Percentiles rank a stretch among this genome's conserved stretches.
phyloP scores from a whole-genome alignment of 2,888 invertebrate species.

The Epinotia brunnichana region DNA sequence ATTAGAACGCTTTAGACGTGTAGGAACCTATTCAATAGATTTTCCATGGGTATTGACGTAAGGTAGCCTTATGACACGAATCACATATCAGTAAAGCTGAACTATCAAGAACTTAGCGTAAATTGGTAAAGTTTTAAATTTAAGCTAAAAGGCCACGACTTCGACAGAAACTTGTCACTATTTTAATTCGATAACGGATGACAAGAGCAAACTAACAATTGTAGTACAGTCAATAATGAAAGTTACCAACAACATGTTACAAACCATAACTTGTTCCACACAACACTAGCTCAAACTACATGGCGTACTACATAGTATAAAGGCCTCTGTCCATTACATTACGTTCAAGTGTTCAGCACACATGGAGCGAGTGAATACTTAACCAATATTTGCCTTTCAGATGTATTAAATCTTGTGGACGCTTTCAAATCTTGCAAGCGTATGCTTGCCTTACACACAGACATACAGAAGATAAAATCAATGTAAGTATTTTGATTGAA shows the following conservation, averaged over 20 bases:
- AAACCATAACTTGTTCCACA: background rate
- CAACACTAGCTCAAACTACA: background rate
- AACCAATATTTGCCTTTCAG: constrained; percentile 25
- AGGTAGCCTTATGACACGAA: too few species aligned
- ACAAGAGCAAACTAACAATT: background rate
- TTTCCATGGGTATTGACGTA: background rate
- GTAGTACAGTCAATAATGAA: background rate
- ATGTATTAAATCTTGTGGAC: constrained; percentile 29
- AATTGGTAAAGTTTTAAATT: too few species aligned
- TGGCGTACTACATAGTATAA: background rate
- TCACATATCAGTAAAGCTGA: too few species aligned
- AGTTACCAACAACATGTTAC: background rate
- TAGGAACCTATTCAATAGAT: background rate
- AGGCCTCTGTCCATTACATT: constrained; percentile 24
- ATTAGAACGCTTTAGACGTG: background rate
- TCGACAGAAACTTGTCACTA: too few species aligned
- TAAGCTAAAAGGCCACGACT: too few species aligned
- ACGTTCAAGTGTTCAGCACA: constrained; percentile 22
- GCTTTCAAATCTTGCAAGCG: constrained; percentile 17
- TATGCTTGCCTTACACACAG: constrained; percentile 1
- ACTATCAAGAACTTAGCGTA: too few species aligned
- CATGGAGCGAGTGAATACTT: constrained; percentile 12
- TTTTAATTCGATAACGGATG: too few species aligned
- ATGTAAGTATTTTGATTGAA: too few species aligned
- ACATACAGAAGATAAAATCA: too few species aligned